Percentiles rank a stretch among this genome's conserved stretches.
Conservation (phyloP, 1,140 invertebrate species). For the Dinoponera quadriceps region DNA sequence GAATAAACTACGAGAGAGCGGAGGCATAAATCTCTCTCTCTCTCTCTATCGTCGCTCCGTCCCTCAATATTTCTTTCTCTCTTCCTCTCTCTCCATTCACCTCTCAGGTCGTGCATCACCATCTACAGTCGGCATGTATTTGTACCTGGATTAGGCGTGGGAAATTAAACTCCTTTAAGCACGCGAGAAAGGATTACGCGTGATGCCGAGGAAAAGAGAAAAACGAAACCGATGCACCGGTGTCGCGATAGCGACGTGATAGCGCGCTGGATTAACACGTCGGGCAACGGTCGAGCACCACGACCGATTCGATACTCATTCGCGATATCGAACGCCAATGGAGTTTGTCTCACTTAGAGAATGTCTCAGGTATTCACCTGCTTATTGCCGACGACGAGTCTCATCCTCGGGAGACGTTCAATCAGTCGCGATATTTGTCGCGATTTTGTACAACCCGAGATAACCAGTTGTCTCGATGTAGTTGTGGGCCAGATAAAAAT, state of each 20-base stretch:
- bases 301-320: neutral
- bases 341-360: neutral
- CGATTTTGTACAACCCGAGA: neutral
- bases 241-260: neutral
- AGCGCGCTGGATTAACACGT: constrained; percentile 21
- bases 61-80: constrained; percentile 5
- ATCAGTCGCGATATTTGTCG: neutral
- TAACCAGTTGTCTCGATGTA: neutral
- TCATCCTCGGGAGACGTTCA: neutral
- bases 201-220: constrained; percentile 13
- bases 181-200: constrained; percentile 29
- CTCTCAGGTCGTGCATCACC: constrained; percentile 14
- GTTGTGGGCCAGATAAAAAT: neutral
- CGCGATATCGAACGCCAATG: neutral
- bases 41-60: neutral
- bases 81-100: neutral
- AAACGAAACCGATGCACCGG: constrained; percentile 5
- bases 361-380: neutral
- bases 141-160: constrained; percentile 52
- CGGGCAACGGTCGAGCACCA: too few relatives aligned
- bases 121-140: constrained; percentile 17
- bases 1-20: constrained; percentile 50
- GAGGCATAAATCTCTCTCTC: constrained; percentile 46
- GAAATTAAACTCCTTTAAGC: constrained; percentile 54
- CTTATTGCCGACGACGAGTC: neutral